Evolutionary conservation across 2,797 vertebrate genomes (phyloP).

Genomic region (Helostoma temminkii): DNA sequence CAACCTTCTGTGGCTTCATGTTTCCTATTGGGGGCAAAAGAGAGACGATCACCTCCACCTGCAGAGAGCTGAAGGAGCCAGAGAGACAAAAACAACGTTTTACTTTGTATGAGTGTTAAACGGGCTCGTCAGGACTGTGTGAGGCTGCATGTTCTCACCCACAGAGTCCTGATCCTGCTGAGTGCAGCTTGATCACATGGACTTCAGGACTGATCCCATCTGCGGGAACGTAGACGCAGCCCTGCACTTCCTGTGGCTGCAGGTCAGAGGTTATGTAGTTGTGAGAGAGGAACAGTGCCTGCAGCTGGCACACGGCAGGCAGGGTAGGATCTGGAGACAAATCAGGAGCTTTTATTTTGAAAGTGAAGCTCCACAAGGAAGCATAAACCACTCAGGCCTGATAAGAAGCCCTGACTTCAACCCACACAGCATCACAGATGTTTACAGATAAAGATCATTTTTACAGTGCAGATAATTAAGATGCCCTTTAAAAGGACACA

Average conservation of each 20-base stretch:
- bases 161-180: constrained; percentile 79
- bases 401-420: neutral
- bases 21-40: constrained; percentile 68
- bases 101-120: too few species aligned
- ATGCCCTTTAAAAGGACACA: too few species aligned
- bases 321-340: constrained; percentile 70
- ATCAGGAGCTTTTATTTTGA: neutral
- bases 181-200: constrained; percentile 83
- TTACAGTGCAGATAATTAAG: too few species aligned
- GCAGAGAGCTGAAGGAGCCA: constrained; percentile 72
- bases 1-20: constrained; percentile 62
- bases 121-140: neutral
- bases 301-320: constrained; percentile 76
- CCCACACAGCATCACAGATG: neutral
- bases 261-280: constrained; percentile 83
- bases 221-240: constrained; percentile 55
- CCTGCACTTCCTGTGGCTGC: constrained; percentile 78
- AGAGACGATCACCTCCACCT: constrained; percentile 82
- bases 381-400: neutral
- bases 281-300: constrained; percentile 80
- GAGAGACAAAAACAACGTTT: constrained; percentile 8
- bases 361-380: too few species aligned
- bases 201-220: constrained; percentile 66
- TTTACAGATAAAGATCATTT: constrained; percentile 1
- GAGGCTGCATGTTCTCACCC: constrained; percentile 71